Evolutionary conservation across 2,113 vertebrate genomes (phyloP), one percentile per base, ranked within the genome.

Genomic region (Accipiter cooperii): DNA sequence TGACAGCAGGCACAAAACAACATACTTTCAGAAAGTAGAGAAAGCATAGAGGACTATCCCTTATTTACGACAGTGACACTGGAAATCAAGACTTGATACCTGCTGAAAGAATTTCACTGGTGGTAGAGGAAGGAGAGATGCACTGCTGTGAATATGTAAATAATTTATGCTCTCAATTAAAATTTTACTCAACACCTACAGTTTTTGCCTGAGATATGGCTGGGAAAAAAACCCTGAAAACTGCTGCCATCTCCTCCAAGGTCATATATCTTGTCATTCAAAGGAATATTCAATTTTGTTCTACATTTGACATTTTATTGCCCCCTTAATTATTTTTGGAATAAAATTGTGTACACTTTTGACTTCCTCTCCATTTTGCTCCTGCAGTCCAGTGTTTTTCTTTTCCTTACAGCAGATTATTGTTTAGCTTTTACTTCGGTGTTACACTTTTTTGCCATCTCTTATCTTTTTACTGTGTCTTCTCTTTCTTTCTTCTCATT

Each of bases 151-250:
- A 96, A 74, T 29, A 12, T 3, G 34, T 94, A 88, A 95, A 94
- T 93, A 46, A 95, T 96, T 96, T 55, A 95, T 80, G 71, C 6
- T 69, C 63, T 74, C 70, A 85, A 80, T 95, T 92, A 96, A 96
- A 96, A 93, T 88, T 90, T 95, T 90, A 94, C 82, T 83, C 63
- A 73, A 76, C 49, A 76, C 75, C 78, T 89, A 89, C 54, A 79
- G 40, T 7, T 96, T 87, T 89, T 82, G 65, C 40, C 70, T 73
- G 52, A 94, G 61, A 91, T 44, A 49, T 9, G 12, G 24, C 10
- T 63, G 15, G 24, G 14, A 57, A 89, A n/a, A n/a, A 81, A n/a
- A 4, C 2, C 21, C 49, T 58, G 21, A 64, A 85, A 93, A 64
- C 60, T 76, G n/a, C 61, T 49, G 47, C 44, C 25, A 38, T 91